Evolutionary conservation across 1,140 invertebrate genomes (phyloP), one percentile per base, ranked within the genome.

Genomic region (Coptotermes formosanus): DNA sequence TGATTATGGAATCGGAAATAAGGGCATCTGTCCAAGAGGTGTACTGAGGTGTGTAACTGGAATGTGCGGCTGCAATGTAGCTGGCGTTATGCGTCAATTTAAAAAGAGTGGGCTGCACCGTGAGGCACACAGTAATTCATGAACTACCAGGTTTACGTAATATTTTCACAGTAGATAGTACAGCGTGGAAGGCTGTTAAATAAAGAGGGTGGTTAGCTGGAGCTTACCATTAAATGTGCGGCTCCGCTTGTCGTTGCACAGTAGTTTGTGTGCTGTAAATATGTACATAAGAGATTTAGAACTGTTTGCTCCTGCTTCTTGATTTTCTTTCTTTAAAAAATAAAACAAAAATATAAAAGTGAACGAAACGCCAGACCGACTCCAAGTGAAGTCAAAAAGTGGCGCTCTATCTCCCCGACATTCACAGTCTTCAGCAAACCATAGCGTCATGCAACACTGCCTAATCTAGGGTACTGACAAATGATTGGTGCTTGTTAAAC

Each of bases 121-220:
- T 30, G 64, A 23, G 21, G 14, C 3, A 59, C 21, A 23, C 21
- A 59, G 21, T 59, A 19, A 59, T 59, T 59, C 21, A 7, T 59
- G 55, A 64, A 64, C n/a, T 30, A n/a, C n/a, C 64, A 75, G 64
- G 25, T 30, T 75, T 25, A 75, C n/a, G 25, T 30, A 75, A 75
- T 75, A 75, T 75, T 75, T 75, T 75, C 64, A 75, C n/a, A 75
- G 25, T 75, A 75, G 64, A n/a, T 75, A 75, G 64, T 75, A 75
- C 64, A 25, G 64, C n/a, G 52, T 21, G 52, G 52, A 55, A 55
- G 52, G 52, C 14, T 55, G 25, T 64, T 25, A 64, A 23, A 64
- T 19, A 23, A 23, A 64, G 25, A 64, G 59, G 25, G 64, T 30
- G 14, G 64, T 75, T 75, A 75, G 64, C n/a, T 75, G 4, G n/a